Percentiles rank a stretch among this genome's conserved stretches.
These are phyloP conservation scores for Cabera pusaria DNA, from an alignment of 2,888 invertebrate species.

Conservation along the genomic window DNA sequence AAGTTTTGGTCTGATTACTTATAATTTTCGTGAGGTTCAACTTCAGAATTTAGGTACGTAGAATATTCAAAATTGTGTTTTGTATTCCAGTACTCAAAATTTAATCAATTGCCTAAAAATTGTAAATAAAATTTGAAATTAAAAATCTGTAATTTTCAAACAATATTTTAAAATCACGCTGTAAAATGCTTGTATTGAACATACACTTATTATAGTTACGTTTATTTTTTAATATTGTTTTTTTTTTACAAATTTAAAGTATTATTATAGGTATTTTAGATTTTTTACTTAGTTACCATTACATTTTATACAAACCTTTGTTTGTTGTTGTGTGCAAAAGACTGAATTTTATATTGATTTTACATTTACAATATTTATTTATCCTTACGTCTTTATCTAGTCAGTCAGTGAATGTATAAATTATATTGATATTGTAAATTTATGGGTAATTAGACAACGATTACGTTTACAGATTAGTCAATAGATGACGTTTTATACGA, in stretches of 20 bases:
- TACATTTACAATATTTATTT: slow-evolving; percentile 21
- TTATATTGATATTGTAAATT: slow-evolving; percentile 56
- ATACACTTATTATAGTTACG: slow-evolving; percentile 1
- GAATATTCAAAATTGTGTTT: too few relatives aligned
- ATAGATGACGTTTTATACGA: slow-evolving; percentile 30
- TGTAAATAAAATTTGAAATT: too few relatives aligned
- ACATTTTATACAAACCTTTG: slow-evolving; percentile 13
- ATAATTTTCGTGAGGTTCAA: too few relatives aligned
- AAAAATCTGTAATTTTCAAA: too few relatives aligned
- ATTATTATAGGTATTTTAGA: neutral
- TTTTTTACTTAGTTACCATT: slow-evolving; percentile 11
- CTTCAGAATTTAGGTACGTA: too few relatives aligned
- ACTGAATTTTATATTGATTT: slow-evolving; percentile 41
- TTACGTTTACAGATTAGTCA: slow-evolving; percentile 42
- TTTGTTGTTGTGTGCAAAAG: slow-evolving; percentile 36
- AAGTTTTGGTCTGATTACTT: too few relatives aligned
- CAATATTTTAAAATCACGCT: neutral
- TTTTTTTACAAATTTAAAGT: too few relatives aligned
- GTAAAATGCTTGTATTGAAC: slow-evolving; percentile 11
- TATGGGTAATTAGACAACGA: slow-evolving; percentile 62
- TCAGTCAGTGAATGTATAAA: slow-evolving; percentile 37
- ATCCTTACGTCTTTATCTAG: slow-evolving; percentile 35
- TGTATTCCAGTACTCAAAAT: too few relatives aligned
- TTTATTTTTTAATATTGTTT: too few relatives aligned
- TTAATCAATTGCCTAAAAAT: too few relatives aligned